Conservation (phyloP, 2,113 vertebrate genomes). For the Oncorhynchus keta region DNA sequence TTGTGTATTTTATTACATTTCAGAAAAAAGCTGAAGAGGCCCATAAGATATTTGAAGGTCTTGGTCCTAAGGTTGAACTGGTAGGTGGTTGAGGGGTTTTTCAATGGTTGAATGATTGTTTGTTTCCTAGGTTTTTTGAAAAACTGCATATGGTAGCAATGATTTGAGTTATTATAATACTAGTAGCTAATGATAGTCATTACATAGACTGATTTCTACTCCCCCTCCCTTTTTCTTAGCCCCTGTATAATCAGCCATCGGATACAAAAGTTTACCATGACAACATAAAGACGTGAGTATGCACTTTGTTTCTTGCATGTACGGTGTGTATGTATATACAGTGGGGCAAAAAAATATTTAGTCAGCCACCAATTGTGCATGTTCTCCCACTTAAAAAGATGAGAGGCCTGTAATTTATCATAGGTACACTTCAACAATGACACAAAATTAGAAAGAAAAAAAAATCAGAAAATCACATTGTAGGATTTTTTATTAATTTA, state of each 20-base stretch:
- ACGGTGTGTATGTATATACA: too few species aligned
- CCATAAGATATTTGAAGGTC: constrained; percentile 97
- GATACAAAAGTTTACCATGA: constrained; percentile 99
- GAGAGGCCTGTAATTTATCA: too few species aligned
- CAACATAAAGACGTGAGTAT: constrained; percentile 99
- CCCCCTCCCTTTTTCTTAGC: constrained; percentile 66
- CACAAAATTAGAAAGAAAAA: too few species aligned
- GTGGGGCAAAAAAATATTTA: too few species aligned
- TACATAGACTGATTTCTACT: background rate
- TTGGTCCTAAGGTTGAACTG: constrained; percentile 96
- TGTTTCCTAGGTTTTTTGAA: background rate
- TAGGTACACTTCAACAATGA: too few species aligned
- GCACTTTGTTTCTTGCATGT: too few species aligned
- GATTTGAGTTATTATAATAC: too few species aligned
- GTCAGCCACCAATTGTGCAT: too few species aligned
- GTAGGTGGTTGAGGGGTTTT: constrained; percentile 69
- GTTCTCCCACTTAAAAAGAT: too few species aligned
- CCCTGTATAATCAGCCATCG: constrained; percentile 97
- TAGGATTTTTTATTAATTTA: too few species aligned
- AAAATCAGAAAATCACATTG: too few species aligned
- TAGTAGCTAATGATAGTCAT: background rate
- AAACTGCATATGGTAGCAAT: background rate
- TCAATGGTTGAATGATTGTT: background rate
- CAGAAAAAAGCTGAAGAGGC: constrained; percentile 99
- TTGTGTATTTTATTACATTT: background rate